A percentile compares a stretch with the other conserved stretches of the same genome.
Conservation (phyloP, 1,140 invertebrate genomes). For the Sitobion miscanthi region DNA sequence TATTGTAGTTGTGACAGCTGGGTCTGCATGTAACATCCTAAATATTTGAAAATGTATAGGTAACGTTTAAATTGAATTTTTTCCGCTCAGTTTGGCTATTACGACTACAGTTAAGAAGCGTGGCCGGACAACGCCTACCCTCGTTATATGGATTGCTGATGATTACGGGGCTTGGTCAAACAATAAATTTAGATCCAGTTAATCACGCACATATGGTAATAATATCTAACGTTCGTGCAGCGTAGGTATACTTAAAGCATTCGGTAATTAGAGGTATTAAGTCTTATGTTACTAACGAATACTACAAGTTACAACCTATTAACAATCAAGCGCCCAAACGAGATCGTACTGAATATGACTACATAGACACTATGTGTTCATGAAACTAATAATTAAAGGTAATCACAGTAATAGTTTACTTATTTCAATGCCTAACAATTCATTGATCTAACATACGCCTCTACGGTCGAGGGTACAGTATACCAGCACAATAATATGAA, state of each 20-base stretch:
- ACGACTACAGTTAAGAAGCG: neutral
- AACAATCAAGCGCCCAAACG: neutral
- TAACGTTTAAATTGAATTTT: neutral
- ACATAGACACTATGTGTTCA: neutral
- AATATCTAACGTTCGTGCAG: neutral
- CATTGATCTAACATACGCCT: neutral
- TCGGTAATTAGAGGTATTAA: slow-evolving; percentile 10
- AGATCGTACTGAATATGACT: neutral
- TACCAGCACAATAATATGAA: neutral
- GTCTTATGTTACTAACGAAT: neutral
- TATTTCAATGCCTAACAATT: neutral
- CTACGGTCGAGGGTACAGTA: neutral
- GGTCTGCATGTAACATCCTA: too few species aligned
- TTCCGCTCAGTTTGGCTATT: neutral
- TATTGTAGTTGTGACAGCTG: too few species aligned
- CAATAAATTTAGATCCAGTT: neutral
- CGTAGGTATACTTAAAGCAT: neutral
- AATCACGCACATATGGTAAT: neutral
- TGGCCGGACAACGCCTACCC: too few species aligned
- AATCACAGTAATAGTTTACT: neutral
- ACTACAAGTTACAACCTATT: neutral
- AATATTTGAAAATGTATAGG: neutral
- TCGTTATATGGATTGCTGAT: neutral
- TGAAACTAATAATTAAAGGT: slow-evolving; percentile 1
- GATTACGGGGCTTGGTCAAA: neutral